Evolutionary conservation across 2,888 invertebrate species (phyloP).

Genomic region (Galeopsomyia nigrocyanea): DNA sequence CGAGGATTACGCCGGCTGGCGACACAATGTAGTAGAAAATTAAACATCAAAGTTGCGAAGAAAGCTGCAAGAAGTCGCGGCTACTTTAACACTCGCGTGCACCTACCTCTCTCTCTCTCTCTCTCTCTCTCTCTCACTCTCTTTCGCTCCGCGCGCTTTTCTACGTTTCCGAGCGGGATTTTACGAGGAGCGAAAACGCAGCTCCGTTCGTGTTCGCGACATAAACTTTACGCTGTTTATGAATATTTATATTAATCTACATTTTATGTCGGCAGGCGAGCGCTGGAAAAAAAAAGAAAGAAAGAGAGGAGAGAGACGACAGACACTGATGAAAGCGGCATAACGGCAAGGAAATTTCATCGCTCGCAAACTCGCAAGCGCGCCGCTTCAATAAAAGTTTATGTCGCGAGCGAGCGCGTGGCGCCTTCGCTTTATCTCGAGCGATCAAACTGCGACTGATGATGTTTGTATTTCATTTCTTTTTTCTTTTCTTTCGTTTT

Average conservation of each 20-base stretch:
- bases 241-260: slow-evolving; percentile 69
- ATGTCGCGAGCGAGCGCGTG: slow-evolving; percentile 28
- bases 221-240: slow-evolving; percentile 69
- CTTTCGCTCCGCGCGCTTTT: slow-evolving; percentile 35
- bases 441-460: slow-evolving; percentile 10
- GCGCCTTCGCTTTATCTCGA: slow-evolving; percentile 39
- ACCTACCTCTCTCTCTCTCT: too few species aligned
- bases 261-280: slow-evolving; percentile 61
- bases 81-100: too few species aligned
- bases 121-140: too few species aligned
- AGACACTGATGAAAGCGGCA: slow-evolving; percentile 46
- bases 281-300: slow-evolving; percentile 14
- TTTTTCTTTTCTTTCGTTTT: too few species aligned
- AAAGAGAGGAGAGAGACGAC: slow-evolving; percentile 20
- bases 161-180: slow-evolving; percentile 55
- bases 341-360: slow-evolving; percentile 44
- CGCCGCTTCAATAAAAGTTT: slow-evolving; percentile 60
- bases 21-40: slow-evolving; percentile 40
- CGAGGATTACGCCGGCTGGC: slow-evolving; percentile 4
- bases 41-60: slow-evolving; percentile 35
- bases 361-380: slow-evolving; percentile 44
- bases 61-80: neutral
- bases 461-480: too few species aligned
- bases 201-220: slow-evolving; percentile 58
- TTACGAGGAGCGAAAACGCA: slow-evolving; percentile 64